Conservation (phyloP, 2,113 vertebrate genomes). For the Callopanchax toddi region DNA sequence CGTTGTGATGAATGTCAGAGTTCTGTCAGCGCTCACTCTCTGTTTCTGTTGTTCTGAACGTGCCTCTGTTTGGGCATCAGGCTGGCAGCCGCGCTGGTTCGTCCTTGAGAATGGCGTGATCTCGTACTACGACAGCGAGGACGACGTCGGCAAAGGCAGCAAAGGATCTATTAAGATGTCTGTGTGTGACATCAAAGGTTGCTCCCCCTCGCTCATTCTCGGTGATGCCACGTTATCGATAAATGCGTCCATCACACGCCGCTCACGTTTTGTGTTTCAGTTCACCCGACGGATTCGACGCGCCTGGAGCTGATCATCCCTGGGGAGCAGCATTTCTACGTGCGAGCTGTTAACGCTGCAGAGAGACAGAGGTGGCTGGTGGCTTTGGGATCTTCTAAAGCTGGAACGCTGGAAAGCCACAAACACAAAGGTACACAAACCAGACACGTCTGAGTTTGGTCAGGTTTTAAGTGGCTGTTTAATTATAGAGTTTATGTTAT, state of each 20-base stretch:
- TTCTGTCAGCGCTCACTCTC: no score
- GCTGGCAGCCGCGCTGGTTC: slow-evolving; percentile 98
- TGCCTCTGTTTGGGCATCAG: slow-evolving; percentile 73
- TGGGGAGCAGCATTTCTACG: slow-evolving; percentile 86
- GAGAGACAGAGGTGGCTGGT: slow-evolving; percentile 88
- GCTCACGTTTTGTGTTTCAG: slow-evolving; percentile 43
- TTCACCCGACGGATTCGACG: slow-evolving; percentile 77
- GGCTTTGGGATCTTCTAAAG: slow-evolving; percentile 86
- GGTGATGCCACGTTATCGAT: rapidly evolving
- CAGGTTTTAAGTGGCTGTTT: no score
- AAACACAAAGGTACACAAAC: slow-evolving; percentile 71
- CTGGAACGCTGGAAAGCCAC: slow-evolving; percentile 81
- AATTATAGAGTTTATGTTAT: no score
- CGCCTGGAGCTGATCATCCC: slow-evolving; percentile 85
- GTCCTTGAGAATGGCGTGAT: slow-evolving; percentile 91
- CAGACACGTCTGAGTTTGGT: no score
- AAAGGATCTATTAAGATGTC: slow-evolving; percentile 98
- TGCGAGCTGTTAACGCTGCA: slow-evolving; percentile 82
- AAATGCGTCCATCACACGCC: background rate
- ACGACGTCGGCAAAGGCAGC: slow-evolving; percentile 95
- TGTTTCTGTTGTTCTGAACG: no score
- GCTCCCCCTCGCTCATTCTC: background rate
- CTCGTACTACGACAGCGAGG: slow-evolving; percentile 94
- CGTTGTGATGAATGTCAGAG: no score
- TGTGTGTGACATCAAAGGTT: slow-evolving; percentile 97